Conservation (phyloP, 2,888 invertebrate species). For the Lasioglossum pauxillum region DNA sequence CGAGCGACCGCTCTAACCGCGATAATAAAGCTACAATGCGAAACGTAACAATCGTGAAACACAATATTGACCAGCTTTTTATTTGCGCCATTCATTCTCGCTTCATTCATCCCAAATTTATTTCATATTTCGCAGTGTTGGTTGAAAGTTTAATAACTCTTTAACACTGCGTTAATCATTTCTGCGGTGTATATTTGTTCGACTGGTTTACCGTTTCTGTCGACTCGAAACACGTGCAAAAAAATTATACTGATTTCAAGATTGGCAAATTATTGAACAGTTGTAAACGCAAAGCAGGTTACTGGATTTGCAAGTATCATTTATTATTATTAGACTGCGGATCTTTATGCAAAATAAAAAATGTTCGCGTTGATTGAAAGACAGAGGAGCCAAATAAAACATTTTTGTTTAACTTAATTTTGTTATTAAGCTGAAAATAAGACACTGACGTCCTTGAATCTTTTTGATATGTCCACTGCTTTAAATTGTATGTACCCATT, state of each 20-base stretch:
- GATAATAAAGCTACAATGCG: conserved; percentile 23
- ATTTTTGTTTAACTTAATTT: no score
- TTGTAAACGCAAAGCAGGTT: no score
- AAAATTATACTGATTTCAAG: neutral
- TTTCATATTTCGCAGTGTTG: neutral
- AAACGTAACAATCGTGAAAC: neutral
- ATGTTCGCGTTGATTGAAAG: no score
- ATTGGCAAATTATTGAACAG: neutral
- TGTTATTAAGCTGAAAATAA: no score
- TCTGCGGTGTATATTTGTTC: neutral
- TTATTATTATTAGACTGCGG: no score
- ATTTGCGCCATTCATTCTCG: neutral
- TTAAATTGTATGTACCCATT: no score
- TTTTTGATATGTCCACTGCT: no score
- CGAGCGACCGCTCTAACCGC: neutral
- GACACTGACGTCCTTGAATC: no score
- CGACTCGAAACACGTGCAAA: neutral
- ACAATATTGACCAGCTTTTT: neutral
- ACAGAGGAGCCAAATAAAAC: no score
- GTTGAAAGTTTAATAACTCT: neutral
- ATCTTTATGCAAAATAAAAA: no score
- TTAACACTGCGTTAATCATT: neutral
- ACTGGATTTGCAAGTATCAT: no score
- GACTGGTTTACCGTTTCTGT: neutral
- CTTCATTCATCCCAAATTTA: neutral